These are phyloP conservation scores for Chaetorhynchus papuensis DNA, from an alignment of 2,113 vertebrate species.

Conservation along the genomic window DNA sequence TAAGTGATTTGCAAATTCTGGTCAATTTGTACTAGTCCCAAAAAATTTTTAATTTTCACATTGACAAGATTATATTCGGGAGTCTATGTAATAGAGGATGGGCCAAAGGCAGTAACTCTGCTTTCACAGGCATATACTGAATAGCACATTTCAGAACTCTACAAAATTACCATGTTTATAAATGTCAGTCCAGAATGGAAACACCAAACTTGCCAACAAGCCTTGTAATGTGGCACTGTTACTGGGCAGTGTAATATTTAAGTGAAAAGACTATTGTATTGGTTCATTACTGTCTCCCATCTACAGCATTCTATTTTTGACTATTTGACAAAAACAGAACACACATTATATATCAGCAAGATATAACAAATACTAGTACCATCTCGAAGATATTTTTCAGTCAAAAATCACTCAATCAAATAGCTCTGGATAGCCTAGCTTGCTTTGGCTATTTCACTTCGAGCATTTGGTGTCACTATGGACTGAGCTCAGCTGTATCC, in stretches of 20 bases:
- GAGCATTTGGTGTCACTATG: not conserved
- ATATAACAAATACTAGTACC: not conserved
- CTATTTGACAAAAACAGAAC: conserved; percentile 7
- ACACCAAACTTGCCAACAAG: not conserved
- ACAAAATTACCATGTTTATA: not conserved
- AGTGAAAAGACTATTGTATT: not conserved
- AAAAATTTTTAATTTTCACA: not conserved
- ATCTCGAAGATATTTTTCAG: not conserved
- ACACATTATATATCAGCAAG: not conserved
- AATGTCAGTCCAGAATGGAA: not conserved
- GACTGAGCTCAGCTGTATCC: not conserved
- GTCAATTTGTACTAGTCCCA: not conserved
- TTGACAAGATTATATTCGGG: not conserved
- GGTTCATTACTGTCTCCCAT: conserved; percentile 13
- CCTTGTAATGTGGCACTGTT: not conserved
- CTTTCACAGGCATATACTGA: not conserved
- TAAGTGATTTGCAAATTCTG: not conserved
- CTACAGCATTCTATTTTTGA: not conserved
- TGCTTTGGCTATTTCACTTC: not conserved
- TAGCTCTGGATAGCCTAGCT: not conserved
- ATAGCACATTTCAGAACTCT: not conserved
- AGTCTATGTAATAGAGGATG: not conserved
- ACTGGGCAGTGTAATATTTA: not conserved
- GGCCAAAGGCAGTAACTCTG: not conserved
- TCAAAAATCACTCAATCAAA: conserved; percentile 33